Conservation (phyloP, 2,797 vertebrate genomes). For the Leontocebus nigricollis region DNA sequence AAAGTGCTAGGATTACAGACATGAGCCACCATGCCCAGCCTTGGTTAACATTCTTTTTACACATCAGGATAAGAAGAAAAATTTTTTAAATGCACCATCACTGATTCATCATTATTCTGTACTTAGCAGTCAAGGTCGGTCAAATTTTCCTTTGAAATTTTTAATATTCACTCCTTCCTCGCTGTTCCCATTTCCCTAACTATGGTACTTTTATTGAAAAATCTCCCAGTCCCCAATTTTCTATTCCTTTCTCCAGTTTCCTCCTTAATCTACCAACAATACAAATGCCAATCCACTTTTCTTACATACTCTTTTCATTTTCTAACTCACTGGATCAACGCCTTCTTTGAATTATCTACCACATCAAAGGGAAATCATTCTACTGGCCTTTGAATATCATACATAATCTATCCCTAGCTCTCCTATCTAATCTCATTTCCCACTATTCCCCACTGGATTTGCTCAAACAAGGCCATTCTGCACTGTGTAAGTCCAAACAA, state of each 20-base stretch:
- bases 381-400: not conserved
- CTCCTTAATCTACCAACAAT: not conserved
- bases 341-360: not conserved
- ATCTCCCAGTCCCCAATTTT: not conserved
- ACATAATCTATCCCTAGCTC: not conserved
- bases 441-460: not conserved
- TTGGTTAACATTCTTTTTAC: not conserved
- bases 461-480: not conserved
- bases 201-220: not conserved
- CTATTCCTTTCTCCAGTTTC: not conserved
- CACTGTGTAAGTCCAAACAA: not conserved
- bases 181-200: not conserved
- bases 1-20: no score
- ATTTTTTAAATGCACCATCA: not conserved
- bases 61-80: slow-evolving; percentile 19
- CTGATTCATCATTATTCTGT: not conserved
- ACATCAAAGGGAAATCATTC: not conserved
- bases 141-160: slow-evolving; percentile 6
- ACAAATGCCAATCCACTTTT: not conserved
- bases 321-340: not conserved
- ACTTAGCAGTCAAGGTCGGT: not conserved
- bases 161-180: not conserved
- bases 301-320: not conserved
- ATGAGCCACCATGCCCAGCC: no score
- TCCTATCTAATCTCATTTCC: not conserved